phyloP scores from a whole-genome alignment of 2,797 vertebrate genomes.

The Coreius guichenoti region DNA sequence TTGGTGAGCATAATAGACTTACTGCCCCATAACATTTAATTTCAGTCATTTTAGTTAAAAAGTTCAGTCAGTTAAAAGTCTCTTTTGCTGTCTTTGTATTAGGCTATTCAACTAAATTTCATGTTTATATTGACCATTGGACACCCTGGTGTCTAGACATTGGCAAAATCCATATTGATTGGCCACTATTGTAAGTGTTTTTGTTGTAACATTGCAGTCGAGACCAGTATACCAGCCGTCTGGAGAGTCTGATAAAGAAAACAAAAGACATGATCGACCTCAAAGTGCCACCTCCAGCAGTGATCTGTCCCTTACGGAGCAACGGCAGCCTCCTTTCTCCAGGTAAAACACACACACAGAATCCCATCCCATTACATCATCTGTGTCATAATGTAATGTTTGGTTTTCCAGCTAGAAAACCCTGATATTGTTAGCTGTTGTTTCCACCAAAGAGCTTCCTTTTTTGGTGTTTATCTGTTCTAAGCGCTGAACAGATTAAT shows the following conservation, averaged over 20 bases:
- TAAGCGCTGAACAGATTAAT: not conserved
- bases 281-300: constrained; percentile 93
- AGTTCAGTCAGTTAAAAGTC: not conserved
- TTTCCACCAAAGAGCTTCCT: not conserved
- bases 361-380: not conserved
- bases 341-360: constrained; percentile 68
- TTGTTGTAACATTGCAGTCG: constrained; percentile 65
- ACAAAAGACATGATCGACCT: constrained; percentile 88
- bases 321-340: constrained; percentile 70
- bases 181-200: not conserved
- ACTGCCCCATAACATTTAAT: not conserved
- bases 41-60: not conserved
- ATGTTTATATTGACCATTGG: not conserved
- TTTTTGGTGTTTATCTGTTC: constrained; percentile 2
- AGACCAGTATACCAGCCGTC: constrained; percentile 93
- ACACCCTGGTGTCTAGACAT: constrained; percentile 14
- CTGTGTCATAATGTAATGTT: not conserved
- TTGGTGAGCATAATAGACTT: constrained; percentile 2
- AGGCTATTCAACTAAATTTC: not conserved
- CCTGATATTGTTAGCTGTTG: not conserved
- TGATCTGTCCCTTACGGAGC: constrained; percentile 89
- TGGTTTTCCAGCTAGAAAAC: not conserved
- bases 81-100: not conserved
- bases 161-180: not conserved
- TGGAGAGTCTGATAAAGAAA: constrained; percentile 98